Evolutionary conservation across 2,113 vertebrate genomes (phyloP).

Genomic region (Desmodus rotundus): DNA sequence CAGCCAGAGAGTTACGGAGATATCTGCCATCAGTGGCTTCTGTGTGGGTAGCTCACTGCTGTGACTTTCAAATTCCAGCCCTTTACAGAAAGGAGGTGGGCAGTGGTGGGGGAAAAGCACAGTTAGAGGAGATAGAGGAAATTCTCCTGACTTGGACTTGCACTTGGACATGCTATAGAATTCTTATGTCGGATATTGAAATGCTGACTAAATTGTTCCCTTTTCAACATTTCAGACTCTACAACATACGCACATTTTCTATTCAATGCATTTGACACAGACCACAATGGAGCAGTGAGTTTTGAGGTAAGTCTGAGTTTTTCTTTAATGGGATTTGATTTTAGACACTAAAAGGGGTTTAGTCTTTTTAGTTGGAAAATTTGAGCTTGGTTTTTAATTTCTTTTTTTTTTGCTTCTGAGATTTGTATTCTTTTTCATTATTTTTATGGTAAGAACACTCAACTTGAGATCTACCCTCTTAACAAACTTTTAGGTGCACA

Average conservation of each 20-base stretch:
- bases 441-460: not conserved
- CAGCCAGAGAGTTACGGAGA: not conserved
- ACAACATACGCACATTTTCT: constrained; percentile 98
- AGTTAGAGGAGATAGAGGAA: not conserved
- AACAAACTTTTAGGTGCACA: not conserved
- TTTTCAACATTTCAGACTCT: constrained; percentile 88
- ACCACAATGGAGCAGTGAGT: constrained; percentile 98
- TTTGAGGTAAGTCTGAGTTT: constrained; percentile 91
- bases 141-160: not conserved
- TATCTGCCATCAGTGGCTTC: not conserved
- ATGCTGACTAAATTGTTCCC: not conserved
- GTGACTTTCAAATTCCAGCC: not conserved
- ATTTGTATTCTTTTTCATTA: not conserved
- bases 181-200: not conserved
- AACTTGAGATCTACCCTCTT: not conserved
- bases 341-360: not conserved
- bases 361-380: not conserved
- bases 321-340: not conserved
- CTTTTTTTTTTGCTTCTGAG: not conserved
- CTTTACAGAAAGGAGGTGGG: not conserved
- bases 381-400: not conserved
- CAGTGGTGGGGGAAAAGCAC: not conserved
- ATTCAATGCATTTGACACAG: constrained; percentile 98
- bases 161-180: not conserved
- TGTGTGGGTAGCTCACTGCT: not conserved